Evolutionary conservation across 2,113 vertebrate genomes (phyloP).

Genomic region (Cottus gobio): DNA sequence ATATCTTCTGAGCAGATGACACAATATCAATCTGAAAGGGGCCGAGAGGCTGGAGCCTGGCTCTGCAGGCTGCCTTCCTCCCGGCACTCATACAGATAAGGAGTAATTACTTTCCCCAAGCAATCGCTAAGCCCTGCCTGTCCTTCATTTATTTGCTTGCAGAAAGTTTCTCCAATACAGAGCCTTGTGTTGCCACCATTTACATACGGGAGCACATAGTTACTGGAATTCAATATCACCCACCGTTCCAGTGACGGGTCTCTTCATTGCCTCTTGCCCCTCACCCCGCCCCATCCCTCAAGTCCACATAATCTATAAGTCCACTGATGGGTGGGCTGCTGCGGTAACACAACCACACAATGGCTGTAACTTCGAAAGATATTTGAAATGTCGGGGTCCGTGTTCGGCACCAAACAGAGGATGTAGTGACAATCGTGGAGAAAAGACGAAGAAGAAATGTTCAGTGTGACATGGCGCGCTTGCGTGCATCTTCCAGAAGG

Average conservation of each 20-base stretch:
- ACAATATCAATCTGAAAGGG: constrained; percentile 44
- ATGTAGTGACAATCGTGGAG: constrained; percentile 13
- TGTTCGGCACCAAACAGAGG: constrained; percentile 17
- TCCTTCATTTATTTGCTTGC: constrained; percentile 63
- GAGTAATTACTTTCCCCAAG: constrained; percentile 76
- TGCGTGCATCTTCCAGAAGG: constrained; percentile 26
- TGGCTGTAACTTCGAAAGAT: constrained; percentile 36
- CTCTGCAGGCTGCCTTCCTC: constrained; percentile 35
- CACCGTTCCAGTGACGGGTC: constrained; percentile 39
- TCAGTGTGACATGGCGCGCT: constrained; percentile 32
- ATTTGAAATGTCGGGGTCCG: constrained; percentile 53
- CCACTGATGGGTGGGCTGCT: constrained; percentile 26
- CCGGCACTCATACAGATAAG: constrained; percentile 69
- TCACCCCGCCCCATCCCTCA: not conserved
- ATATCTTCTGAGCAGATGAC: constrained; percentile 41
- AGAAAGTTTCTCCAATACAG: constrained; percentile 55
- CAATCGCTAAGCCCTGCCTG: constrained; percentile 49
- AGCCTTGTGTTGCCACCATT: constrained; percentile 44
- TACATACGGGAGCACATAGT: constrained; percentile 39
- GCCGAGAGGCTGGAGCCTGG: constrained; percentile 1
- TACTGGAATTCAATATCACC: constrained; percentile 60
- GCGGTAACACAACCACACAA: constrained; percentile 17
- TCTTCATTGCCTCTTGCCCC: not conserved
- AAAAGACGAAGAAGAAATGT: constrained; percentile 16
- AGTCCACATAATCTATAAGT: constrained; percentile 30